These are phyloP conservation scores for Chiridota heheva DNA, from an alignment of 35 echinoderm and acorn worm species.

Conservation along the genomic window DNA sequence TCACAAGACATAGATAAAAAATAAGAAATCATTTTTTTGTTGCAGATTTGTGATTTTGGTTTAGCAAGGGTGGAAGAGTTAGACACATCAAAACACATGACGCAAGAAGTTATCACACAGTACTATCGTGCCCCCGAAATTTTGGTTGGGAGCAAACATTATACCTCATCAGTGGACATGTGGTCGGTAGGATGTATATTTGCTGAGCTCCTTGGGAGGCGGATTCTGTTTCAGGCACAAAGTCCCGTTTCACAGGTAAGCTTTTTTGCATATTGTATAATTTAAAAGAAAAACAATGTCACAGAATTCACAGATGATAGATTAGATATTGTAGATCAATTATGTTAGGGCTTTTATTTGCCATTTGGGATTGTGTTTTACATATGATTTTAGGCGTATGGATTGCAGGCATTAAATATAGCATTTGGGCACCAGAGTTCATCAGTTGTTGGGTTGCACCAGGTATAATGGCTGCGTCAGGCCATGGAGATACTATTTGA, in stretches of 20 bases:
- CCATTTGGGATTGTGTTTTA: neutral
- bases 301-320: neutral
- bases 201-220: constrained; percentile 88
- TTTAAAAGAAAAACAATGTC: neutral
- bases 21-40: neutral
- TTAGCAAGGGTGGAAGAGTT: constrained; percentile 93
- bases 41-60: constrained; percentile 99
- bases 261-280: neutral
- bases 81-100: constrained; percentile 95
- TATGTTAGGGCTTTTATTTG: neutral
- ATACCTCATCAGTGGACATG: constrained; percentile 94
- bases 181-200: constrained; percentile 99
- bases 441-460: no score
- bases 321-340: neutral
- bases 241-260: constrained; percentile 99
- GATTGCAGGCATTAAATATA: no score
- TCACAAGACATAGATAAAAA: no score
- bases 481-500: no score
- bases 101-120: constrained; percentile 99
- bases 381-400: neutral
- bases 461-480: no score
- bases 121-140: constrained; percentile 99
- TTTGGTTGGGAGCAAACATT: constrained; percentile 93
- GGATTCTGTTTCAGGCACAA: constrained; percentile 98
- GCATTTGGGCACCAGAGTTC: no score